Percentiles rank a stretch among this genome's conserved stretches.
phyloP scores from a whole-genome alignment of 1,140 invertebrate genomes.

The Pomacea maculata region DNA sequence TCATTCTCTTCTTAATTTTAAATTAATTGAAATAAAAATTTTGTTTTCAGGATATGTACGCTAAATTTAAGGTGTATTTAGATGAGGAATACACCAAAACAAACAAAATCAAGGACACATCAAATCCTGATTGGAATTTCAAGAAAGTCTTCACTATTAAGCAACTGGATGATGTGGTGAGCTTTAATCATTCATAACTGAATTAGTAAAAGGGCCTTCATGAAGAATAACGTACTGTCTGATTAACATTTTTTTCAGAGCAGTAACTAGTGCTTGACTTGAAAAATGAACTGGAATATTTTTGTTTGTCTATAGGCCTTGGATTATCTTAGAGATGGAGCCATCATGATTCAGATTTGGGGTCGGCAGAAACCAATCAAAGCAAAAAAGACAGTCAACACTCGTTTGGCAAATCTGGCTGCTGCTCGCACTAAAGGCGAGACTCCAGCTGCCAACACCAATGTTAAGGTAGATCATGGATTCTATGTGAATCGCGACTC shows the following conservation, averaged over 20 bases:
- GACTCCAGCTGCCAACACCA: slow-evolving; percentile 46
- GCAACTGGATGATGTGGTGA: slow-evolving; percentile 67
- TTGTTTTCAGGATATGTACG: slow-evolving; percentile 56
- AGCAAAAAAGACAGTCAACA: slow-evolving; percentile 44
- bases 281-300: not conserved
- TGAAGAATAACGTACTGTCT: not conserved
- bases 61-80: slow-evolving; percentile 60
- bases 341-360: slow-evolving; percentile 69
- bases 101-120: slow-evolving; percentile 64
- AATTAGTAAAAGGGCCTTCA: too few species aligned
- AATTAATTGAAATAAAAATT: too few species aligned
- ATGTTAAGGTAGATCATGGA: slow-evolving; percentile 41
- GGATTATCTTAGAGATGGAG: slow-evolving; percentile 68
- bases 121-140: slow-evolving; percentile 71
- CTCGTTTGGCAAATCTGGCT: slow-evolving; percentile 39
- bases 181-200: not conserved
- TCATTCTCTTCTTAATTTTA: too few species aligned
- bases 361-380: slow-evolving; percentile 67
- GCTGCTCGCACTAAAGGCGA: slow-evolving; percentile 42
- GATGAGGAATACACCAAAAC: slow-evolving; percentile 67
- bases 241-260: not conserved
- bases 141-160: slow-evolving; percentile 64
- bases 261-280: not conserved
- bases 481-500: too few species aligned
- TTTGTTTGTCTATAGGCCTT: slow-evolving; percentile 61